A percentile compares a stretch with the other conserved stretches of the same genome.
phyloP scores from a whole-genome alignment of 2,888 invertebrate species.

The Erebia palarica region DNA sequence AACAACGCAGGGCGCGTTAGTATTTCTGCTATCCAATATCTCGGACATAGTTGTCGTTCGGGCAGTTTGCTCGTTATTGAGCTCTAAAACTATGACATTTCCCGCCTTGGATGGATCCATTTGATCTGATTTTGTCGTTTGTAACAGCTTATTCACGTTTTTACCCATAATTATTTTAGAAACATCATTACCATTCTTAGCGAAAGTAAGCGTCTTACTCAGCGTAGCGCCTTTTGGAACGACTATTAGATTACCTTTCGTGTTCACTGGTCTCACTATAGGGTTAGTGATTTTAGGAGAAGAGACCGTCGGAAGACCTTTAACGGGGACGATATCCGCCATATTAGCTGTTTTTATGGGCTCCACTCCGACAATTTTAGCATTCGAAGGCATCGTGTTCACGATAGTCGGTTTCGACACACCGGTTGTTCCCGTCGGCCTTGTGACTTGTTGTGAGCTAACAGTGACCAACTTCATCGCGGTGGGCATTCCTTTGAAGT shows the following conservation, averaged over 20 bases:
- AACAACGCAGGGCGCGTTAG: slow-evolving; percentile 47
- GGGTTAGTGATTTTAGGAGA: slow-evolving; percentile 72
- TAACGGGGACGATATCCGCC: slow-evolving; percentile 74
- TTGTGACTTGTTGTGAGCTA: slow-evolving; percentile 61
- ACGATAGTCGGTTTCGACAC: slow-evolving; percentile 64
- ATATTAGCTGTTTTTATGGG: slow-evolving; percentile 72
- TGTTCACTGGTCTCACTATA: slow-evolving; percentile 68
- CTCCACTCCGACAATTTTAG: slow-evolving; percentile 60
- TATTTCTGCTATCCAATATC: slow-evolving; percentile 67
- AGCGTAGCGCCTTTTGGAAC: slow-evolving; percentile 82
- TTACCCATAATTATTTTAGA: slow-evolving; percentile 80
- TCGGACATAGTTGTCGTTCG: slow-evolving; percentile 76
- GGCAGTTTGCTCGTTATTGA: slow-evolving; percentile 74
- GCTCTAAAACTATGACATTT: slow-evolving; percentile 75
- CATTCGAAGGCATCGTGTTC: slow-evolving; percentile 54
- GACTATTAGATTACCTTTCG: slow-evolving; percentile 83
- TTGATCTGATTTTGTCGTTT: slow-evolving; percentile 68
- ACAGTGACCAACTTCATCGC: slow-evolving; percentile 77
- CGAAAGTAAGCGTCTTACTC: slow-evolving; percentile 74
- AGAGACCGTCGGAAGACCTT: slow-evolving; percentile 65
- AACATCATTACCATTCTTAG: slow-evolving; percentile 75
- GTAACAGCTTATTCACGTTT: slow-evolving; percentile 74
- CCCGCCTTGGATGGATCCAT: slow-evolving; percentile 65
- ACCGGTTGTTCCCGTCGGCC: slow-evolving; percentile 59
- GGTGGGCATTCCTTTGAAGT: slow-evolving; percentile 73